Base-by-base conservation (phyloP, 1,140 invertebrate genomes). In the Oscheius sp. region DNA sequence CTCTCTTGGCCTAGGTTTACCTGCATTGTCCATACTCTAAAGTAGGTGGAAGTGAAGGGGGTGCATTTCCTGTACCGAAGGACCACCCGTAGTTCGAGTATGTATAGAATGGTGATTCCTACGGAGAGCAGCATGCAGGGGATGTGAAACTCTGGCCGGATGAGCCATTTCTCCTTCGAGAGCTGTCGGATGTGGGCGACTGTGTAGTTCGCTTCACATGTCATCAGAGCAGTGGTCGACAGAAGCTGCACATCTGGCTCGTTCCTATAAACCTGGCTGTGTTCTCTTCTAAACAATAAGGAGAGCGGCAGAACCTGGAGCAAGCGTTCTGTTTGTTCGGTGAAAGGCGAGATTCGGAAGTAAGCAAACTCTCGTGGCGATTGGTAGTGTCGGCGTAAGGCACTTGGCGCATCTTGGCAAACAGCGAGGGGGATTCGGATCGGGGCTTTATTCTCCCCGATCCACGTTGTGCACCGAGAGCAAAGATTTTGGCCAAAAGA, bases 171-270 rank as follows among this genome's bases (percentile, higher is more conserved):
- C 49, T 55, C 49, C 49, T 55, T 55, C 15, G 49, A 55, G 7
- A 55, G 49, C 4, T 15, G 28, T 26, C 28, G 49, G 15, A 55
- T 55, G 23, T 55, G 23, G 7, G 49, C 7, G 49, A 55, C 28
- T 55, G 49, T 13, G 23, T 55, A 55, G 28, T 55, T 55, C 49
- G 49, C 15, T 55, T 55, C 49, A 55, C 49, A 55, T 55, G 49
- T 55, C 49, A 55, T 55, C 49, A 20, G 49, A 20, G 7, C 49
- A 15, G 7, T 20, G 49, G 7, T 55, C 7, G 49, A 55, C 4
- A 4, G 7, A n/a, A n/a, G n/a, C 15, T 23, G 49, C 15, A 55
- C 49, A 55, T 55, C 49, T 55, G 49, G 49, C 49, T 15, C 23
- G 49, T 55, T 55, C 49, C 49, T 55, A 23, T 55, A 55, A 55